These are phyloP conservation scores for Zootermopsis nevadensis DNA, from an alignment of 2,888 invertebrate genomes.

Conservation along the genomic window DNA sequence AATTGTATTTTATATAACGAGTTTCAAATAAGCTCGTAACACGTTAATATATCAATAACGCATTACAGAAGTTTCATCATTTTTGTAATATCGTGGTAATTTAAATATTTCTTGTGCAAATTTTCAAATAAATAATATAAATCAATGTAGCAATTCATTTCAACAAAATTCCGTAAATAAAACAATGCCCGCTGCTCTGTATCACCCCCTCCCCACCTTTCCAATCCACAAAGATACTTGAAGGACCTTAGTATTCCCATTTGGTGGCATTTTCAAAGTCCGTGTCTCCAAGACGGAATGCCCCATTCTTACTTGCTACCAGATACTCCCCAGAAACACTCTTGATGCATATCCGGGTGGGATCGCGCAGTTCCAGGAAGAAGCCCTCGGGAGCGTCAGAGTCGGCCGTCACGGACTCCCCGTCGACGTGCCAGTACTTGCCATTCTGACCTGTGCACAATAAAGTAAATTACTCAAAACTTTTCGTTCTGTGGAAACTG, in stretches of 20 bases:
- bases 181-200: background rate
- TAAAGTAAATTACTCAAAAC: background rate
- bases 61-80: constrained; percentile 10
- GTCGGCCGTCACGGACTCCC: constrained; percentile 88
- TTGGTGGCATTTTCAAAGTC: constrained; percentile 85
- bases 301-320: constrained; percentile 91
- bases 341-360: constrained; percentile 92
- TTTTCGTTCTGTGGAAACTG: too few species aligned
- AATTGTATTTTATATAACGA: too few species aligned
- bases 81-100: background rate
- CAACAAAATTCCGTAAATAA: background rate
- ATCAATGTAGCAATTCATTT: background rate
- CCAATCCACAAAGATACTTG: constrained; percentile 14
- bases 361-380: constrained; percentile 92
- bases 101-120: constrained; percentile 22
- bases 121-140: constrained; percentile 25
- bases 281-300: constrained; percentile 84
- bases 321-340: constrained; percentile 80
- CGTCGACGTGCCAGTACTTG: constrained; percentile 93
- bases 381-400: constrained; percentile 87
- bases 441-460: constrained; percentile 82
- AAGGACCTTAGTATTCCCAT: constrained; percentile 85
- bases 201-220: background rate
- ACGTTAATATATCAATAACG: constrained; percentile 10
- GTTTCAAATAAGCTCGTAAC: constrained; percentile 4